A percentile compares a stretch with the other conserved stretches of the same genome.
phyloP scores from a whole-genome alignment of 30 jellyfish, hydroid and myxozoan species.

The Cassiopea andromeda region DNA sequence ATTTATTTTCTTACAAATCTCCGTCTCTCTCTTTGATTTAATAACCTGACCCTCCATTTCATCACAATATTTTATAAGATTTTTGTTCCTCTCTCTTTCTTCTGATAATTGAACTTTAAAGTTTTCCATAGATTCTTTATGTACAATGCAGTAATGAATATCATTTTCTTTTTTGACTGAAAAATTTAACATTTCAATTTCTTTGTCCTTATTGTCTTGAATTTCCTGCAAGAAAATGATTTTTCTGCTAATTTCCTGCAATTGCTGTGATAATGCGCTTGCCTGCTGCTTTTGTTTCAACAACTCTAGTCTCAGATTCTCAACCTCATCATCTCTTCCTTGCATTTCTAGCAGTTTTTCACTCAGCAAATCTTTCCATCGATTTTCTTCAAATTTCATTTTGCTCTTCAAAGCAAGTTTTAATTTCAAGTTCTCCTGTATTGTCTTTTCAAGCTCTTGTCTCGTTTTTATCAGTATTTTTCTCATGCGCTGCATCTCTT shows the following conservation, averaged over 20 bases:
- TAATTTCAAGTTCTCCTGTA: conserved; percentile 17
- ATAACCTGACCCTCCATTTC: conserved; percentile 21
- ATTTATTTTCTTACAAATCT: background rate
- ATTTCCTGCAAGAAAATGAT: background rate
- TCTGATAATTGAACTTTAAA: conserved; percentile 9
- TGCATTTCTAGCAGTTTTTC: conserved; percentile 3
- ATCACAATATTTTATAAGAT: conserved; percentile 17
- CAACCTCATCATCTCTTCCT: conserved; percentile 28
- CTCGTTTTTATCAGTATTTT: conserved; percentile 30
- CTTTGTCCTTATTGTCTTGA: conserved; percentile 26
- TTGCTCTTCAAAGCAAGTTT: background rate
- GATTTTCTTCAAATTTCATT: background rate
- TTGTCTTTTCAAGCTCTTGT: conserved; percentile 12
- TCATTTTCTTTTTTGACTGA: conserved; percentile 16
- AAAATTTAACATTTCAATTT: conserved; percentile 41
- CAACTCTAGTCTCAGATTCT: conserved; percentile 24
- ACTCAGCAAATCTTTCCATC: conserved; percentile 10
- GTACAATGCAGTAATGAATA: conserved; percentile 23
- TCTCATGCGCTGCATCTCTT: conserved; percentile 47
- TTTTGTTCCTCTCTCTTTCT: conserved; percentile 15
- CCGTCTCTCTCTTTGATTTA: conserved; percentile 6
- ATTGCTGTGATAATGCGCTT: conserved; percentile 6
- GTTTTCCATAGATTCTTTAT: conserved; percentile 37
- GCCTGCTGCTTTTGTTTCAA: background rate
- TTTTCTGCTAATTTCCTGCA: too few relatives aligned